Conservation (phyloP, 2,797 vertebrate genomes). For the Pelodytes ibericus region DNA sequence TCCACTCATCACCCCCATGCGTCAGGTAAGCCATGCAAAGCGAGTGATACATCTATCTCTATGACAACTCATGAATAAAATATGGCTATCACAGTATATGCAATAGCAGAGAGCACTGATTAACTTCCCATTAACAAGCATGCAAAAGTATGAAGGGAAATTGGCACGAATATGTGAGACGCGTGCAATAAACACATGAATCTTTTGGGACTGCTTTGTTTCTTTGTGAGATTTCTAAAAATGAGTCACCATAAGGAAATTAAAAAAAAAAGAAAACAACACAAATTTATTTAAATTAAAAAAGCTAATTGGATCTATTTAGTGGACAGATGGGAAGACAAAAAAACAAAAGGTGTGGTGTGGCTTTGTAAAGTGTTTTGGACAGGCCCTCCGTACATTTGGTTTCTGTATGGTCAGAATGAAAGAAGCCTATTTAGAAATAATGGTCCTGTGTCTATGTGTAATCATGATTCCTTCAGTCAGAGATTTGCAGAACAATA, state of each 20-base stretch:
- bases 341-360: neutral
- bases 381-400: neutral
- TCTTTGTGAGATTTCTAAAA: too few species aligned
- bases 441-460: too few species aligned
- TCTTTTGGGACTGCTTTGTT: neutral
- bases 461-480: too few species aligned
- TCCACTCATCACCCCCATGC: neutral
- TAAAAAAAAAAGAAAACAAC: neutral
- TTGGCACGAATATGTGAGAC: constrained; percentile 46
- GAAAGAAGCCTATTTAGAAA: too few species aligned
- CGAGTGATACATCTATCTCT: constrained; percentile 48
- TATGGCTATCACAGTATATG: constrained; percentile 36
- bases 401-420: too few species aligned
- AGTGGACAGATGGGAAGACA: neutral
- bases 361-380: neutral
- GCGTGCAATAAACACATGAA: constrained; percentile 24
- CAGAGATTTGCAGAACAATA: too few species aligned
- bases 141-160: constrained; percentile 19
- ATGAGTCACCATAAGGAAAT: neutral
- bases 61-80: constrained; percentile 54
- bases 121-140: constrained; percentile 51
- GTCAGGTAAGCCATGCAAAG: constrained; percentile 38
- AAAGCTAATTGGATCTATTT: neutral
- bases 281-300: neutral
- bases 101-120: constrained; percentile 44